Percentiles rank a stretch among this genome's conserved stretches.
Conservation (phyloP, 2,797 vertebrate species). For the Anas acuta region DNA sequence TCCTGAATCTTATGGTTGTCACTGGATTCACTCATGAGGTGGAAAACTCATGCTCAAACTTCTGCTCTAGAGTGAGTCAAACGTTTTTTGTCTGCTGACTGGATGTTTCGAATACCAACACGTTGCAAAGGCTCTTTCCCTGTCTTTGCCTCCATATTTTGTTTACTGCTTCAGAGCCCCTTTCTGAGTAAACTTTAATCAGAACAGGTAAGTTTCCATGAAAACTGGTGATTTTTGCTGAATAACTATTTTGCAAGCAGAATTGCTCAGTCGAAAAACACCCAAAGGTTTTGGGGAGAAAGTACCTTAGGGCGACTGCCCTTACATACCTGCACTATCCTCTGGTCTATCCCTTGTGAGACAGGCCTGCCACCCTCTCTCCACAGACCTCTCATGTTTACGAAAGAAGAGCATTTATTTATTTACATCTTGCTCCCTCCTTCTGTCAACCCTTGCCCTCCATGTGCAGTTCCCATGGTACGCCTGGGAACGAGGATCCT, state of each 20-base stretch:
- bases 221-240: not conserved
- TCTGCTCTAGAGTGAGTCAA: not conserved
- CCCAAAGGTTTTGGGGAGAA: not conserved
- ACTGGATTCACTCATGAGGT: not conserved
- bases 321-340: not conserved
- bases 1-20: not conserved
- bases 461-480: not conserved
- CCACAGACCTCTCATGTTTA: not conserved
- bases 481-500: not conserved
- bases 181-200: not conserved
- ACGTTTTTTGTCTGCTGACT: not conserved
- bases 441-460: not conserved
- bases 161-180: not conserved
- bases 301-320: not conserved
- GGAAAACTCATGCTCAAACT: constrained; percentile 11
- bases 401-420: not conserved
- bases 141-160: not conserved
- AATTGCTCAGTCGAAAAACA: not conserved
- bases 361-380: not conserved
- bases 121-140: not conserved
- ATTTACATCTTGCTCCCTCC: not conserved
- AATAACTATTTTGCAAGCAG: not conserved
- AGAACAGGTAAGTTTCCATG: not conserved
- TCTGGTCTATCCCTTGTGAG: not conserved
- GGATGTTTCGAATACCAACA: constrained; percentile 6